Evolutionary conservation across 2,113 vertebrate species (phyloP).

Genomic region (Gnathonemus longibarbis): DNA sequence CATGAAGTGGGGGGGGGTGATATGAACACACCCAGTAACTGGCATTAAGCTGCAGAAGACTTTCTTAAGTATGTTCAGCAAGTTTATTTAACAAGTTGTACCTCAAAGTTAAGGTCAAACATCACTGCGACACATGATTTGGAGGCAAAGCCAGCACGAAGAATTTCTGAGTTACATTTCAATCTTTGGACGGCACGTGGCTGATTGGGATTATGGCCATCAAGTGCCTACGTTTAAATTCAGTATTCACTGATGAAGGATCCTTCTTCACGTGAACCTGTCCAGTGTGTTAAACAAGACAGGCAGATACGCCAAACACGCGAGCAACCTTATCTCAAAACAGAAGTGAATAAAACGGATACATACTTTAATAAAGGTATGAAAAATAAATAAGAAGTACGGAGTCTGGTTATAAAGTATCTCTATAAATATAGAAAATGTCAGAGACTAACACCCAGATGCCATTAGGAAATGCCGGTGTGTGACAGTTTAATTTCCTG

Average conservation of each 20-base stretch:
- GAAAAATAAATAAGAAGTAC: background rate
- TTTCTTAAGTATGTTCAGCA: background rate
- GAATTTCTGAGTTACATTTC: background rate
- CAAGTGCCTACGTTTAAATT: background rate
- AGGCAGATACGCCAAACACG: background rate
- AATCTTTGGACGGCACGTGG: background rate
- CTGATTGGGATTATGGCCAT: background rate
- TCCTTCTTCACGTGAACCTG: background rate
- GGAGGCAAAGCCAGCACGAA: background rate
- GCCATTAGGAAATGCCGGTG: background rate
- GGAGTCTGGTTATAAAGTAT: background rate
- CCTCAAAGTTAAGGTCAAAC: background rate
- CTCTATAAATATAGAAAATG: background rate
- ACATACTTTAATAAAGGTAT: background rate
- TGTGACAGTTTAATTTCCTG: background rate
- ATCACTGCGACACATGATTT: background rate
- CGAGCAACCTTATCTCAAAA: background rate
- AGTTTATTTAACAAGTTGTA: background rate
- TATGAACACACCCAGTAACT: background rate
- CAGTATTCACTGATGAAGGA: background rate
- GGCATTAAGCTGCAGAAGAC: conserved; percentile 42
- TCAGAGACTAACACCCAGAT: background rate
- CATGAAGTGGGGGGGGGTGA: background rate
- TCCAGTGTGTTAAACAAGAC: background rate
- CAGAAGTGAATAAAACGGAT: background rate